Evolutionary conservation across 2,797 vertebrate genomes (phyloP).

Genomic region (Phoxinus dragarum): DNA sequence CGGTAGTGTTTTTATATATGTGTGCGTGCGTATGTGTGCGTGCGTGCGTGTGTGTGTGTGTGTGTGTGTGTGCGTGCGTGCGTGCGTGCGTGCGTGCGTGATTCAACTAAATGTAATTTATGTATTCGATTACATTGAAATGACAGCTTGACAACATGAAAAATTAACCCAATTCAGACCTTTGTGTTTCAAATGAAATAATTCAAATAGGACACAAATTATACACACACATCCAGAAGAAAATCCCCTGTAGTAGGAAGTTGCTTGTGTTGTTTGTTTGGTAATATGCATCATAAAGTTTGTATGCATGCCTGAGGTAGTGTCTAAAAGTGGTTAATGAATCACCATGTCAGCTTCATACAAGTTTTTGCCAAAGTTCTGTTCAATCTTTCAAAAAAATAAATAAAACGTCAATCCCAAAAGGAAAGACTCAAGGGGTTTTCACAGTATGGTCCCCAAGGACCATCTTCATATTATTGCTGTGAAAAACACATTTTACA

Average conservation of each 20-base stretch:
- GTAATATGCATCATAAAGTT: constrained; percentile 6
- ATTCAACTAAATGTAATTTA: neutral
- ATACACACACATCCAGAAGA: neutral
- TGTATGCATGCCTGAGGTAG: neutral
- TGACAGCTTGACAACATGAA: neutral
- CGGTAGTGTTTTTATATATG: no score
- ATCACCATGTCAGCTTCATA: neutral
- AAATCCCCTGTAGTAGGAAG: neutral
- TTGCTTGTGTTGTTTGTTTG: neutral
- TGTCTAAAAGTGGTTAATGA: constrained; percentile 1
- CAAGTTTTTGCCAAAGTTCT: neutral
- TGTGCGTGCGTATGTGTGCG: no score
- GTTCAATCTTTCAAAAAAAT: neutral
- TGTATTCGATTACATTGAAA: neutral
- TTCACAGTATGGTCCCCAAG: constrained; percentile 2
- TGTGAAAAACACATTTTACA: constrained; percentile 21
- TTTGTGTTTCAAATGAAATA: neutral
- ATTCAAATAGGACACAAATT: neutral
- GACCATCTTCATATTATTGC: constrained; percentile 31
- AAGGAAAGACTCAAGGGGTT: neutral
- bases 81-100: no score
- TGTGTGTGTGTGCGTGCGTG: no score
- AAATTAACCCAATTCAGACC: neutral
- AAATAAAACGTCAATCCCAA: neutral
- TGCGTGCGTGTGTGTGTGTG: no score